These are phyloP conservation scores for Tenthredo notha DNA, from an alignment of 2,888 invertebrate species.

Conservation along the genomic window DNA sequence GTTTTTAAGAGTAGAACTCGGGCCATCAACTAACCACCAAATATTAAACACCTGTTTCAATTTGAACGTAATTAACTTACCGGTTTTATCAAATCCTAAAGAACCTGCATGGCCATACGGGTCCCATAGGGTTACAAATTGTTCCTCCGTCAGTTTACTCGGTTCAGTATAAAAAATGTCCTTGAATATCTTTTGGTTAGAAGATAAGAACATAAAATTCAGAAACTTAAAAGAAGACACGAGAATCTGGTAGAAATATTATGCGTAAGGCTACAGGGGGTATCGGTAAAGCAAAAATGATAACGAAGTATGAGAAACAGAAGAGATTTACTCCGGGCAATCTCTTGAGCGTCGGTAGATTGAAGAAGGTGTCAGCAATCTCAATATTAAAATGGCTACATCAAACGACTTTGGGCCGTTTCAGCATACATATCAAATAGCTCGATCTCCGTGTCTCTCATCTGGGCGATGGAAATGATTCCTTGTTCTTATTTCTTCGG, in stretches of 20 bases:
- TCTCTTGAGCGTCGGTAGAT: slow-evolving; percentile 42
- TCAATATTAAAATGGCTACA: slow-evolving; percentile 57
- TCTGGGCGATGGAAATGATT: slow-evolving; percentile 26
- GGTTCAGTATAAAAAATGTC: background rate
- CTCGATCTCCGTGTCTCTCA: slow-evolving; percentile 54
- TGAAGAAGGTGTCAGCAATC: slow-evolving; percentile 53
- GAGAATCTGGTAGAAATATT: background rate
- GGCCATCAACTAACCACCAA: slow-evolving; percentile 23
- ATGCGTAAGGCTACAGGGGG: background rate
- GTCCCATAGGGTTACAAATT: slow-evolving; percentile 4
- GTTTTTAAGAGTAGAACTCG: background rate
- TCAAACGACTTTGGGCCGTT: slow-evolving; percentile 55
- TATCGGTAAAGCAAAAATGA: background rate
- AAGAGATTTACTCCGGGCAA: slow-evolving; percentile 39
- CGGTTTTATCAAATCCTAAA: slow-evolving; percentile 9
- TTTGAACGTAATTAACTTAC: background rate
- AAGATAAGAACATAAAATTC: background rate
- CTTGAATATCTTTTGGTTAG: background rate
- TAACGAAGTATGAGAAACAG: background rate
- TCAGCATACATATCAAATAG: slow-evolving; percentile 56
- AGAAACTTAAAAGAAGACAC: background rate
- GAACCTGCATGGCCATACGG: background rate
- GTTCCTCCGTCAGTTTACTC: background rate
- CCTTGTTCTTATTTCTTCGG: background rate
- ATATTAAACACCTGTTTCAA: slow-evolving; percentile 48